Evolutionary conservation across 2,113 vertebrate species (phyloP), one percentile per base, ranked within the genome.

Genomic region (Centropus unirufus): DNA sequence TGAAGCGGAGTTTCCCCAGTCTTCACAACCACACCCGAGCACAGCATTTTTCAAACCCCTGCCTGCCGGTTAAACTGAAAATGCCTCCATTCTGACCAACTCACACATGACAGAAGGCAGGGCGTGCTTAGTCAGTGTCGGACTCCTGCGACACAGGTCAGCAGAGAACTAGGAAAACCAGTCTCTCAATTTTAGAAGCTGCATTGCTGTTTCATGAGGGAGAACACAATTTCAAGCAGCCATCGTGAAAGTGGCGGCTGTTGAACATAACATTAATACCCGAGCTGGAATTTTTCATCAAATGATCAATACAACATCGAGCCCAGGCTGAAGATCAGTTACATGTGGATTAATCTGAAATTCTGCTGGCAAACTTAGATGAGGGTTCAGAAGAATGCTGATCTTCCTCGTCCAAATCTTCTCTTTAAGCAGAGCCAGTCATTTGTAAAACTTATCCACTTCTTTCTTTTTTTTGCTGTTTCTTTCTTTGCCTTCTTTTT

Each of bases 41-140:
- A 54, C 23, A 83, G 40, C 29, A 15, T 68, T 89, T 68, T 86
- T n/a, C 63, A 73, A 74, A 86, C 61, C 11, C 2, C 39, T 55
- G 54, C 29, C 81, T 62, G 54, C 20, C 87, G 36, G n/a, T 64
- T 64, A 51, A 80, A 54, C 42, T 68, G 59, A 57, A 89, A 83
- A 83, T 23, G 11, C 23, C 30, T 73, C 63, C 64, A 18, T 55
- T 63, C 80, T 77, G 76, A 73, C 62, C 12, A 20, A 61, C 14
- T 47, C 27, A 66, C 0, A 61, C 34, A 55, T 2, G 68, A 44
- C 32, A 72, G 51, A 42, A 80, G n/a, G 49, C 70, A 85, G 14
- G 30, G 20, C 0, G 0, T 36, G 3, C n/a, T 84, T 30, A 26
- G 27, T 51, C 24, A 17, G 21, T 22, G 29, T 27, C 75, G 46